phyloP scores from a whole-genome alignment of 2,888 invertebrate genomes.

The Cantharis flavilabris region DNA sequence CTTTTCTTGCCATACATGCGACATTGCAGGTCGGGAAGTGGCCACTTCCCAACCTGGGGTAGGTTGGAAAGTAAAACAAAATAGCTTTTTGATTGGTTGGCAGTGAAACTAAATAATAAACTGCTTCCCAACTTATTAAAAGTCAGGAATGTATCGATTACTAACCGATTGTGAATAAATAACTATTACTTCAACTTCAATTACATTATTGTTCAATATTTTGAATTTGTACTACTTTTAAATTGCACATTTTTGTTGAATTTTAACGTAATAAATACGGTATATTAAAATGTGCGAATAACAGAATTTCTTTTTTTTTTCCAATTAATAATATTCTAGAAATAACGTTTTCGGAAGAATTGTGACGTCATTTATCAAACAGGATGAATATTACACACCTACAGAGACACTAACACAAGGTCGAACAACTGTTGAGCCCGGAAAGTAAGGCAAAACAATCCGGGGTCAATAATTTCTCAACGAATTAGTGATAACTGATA shows the following conservation, averaged over 20 bases:
- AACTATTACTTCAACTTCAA: no score
- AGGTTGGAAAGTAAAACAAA: no score
- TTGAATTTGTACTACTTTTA: neutral
- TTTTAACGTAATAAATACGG: neutral
- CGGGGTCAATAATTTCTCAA: slow-evolving; percentile 4
- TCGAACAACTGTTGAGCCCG: slow-evolving; percentile 2
- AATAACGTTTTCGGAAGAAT: neutral
- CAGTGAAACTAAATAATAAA: no score
- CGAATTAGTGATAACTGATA: neutral
- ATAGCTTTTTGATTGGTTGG: no score
- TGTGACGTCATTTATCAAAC: neutral
- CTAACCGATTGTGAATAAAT: no score
- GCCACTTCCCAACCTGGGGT: no score
- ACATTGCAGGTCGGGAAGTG: no score
- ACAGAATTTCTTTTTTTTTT: neutral
- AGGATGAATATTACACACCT: slow-evolving; percentile 2
- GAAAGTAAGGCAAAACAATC: neutral
- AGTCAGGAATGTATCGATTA: no score
- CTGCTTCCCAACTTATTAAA: no score
- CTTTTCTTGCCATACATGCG: no score
- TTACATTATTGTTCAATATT: no score
- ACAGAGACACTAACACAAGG: neutral
- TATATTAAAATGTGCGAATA: neutral
- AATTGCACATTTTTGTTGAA: neutral
- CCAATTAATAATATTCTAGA: neutral